A percentile compares a stretch with the other conserved stretches of the same genome.
Evolutionary conservation across 2,888 invertebrate species (phyloP).

Genomic region (Phytoseiulus persimilis): DNA sequence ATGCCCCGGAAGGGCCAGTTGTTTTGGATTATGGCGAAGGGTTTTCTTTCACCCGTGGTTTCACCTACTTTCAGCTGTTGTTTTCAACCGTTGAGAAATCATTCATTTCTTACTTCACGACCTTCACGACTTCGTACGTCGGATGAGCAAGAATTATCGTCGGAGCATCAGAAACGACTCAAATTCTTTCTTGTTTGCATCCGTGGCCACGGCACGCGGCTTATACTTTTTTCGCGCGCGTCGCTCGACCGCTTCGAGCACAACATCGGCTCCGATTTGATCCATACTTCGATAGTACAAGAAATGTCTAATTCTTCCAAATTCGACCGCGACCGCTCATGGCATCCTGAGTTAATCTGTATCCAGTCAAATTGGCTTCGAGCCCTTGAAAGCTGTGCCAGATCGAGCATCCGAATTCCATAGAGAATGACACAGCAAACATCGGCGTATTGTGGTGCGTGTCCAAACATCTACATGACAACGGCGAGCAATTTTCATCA

Average conservation of each 20-base stretch:
- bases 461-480: background rate
- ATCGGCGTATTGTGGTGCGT: background rate
- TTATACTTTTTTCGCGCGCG: background rate
- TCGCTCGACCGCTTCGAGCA: background rate
- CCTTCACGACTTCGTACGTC: background rate
- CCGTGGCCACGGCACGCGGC: background rate
- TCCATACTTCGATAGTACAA: background rate
- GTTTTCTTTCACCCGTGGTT: background rate
- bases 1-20: background rate
- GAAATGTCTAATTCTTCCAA: background rate
- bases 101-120: background rate
- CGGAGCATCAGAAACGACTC: background rate
- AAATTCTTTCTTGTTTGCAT: background rate
- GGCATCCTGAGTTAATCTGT: background rate
- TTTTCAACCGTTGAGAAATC: background rate
- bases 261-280: background rate
- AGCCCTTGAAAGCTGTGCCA: background rate
- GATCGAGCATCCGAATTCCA: background rate
- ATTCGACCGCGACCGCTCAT: background rate
- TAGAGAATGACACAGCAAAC: background rate
- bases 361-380: background rate
- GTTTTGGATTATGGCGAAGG: background rate
- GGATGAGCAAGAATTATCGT: background rate
- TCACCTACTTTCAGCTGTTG: background rate
- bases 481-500: background rate